Percentiles rank a stretch among this genome's conserved stretches.
Evolutionary conservation across 2,888 invertebrate genomes (phyloP).

Genomic region (Trachelus tabidus): DNA sequence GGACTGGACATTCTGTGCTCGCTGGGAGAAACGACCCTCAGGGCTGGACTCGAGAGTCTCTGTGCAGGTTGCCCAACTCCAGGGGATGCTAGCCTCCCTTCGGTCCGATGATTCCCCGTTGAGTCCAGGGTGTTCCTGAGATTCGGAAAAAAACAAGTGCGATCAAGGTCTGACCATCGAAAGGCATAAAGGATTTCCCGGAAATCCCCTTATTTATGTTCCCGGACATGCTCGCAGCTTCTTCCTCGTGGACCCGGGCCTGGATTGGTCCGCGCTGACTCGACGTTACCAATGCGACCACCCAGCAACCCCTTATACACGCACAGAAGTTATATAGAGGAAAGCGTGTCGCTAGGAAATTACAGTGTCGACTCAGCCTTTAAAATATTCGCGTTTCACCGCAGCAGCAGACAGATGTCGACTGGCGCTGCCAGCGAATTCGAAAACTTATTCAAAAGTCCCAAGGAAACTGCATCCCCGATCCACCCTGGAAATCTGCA

Average conservation of each 20-base stretch:
- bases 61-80: constrained; percentile 19
- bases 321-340: not conserved
- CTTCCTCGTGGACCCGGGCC: not conserved
- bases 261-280: not conserved
- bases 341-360: constrained; percentile 24
- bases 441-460: too few relatives aligned
- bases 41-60: constrained; percentile 37
- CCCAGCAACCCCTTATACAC: not conserved
- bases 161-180: not conserved
- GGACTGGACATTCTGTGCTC: constrained; percentile 58
- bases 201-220: not conserved
- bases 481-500: too few relatives aligned
- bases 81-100: constrained; percentile 48
- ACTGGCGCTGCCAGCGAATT: too few relatives aligned
- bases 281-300: not conserved
- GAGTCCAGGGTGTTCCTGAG: not conserved
- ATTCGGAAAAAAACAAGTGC: not conserved
- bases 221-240: not conserved
- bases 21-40: constrained; percentile 50
- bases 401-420: too few relatives aligned
- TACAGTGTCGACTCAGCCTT: constrained; percentile 10
- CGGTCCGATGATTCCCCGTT: constrained; percentile 32
- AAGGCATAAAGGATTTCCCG: not conserved
- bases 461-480: too few relatives aligned
- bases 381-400: not conserved